Percentiles rank a stretch among this genome's conserved stretches.
Evolutionary conservation across 2,113 vertebrate genomes (phyloP).

Genomic region (Chloropsis cyanopogon): DNA sequence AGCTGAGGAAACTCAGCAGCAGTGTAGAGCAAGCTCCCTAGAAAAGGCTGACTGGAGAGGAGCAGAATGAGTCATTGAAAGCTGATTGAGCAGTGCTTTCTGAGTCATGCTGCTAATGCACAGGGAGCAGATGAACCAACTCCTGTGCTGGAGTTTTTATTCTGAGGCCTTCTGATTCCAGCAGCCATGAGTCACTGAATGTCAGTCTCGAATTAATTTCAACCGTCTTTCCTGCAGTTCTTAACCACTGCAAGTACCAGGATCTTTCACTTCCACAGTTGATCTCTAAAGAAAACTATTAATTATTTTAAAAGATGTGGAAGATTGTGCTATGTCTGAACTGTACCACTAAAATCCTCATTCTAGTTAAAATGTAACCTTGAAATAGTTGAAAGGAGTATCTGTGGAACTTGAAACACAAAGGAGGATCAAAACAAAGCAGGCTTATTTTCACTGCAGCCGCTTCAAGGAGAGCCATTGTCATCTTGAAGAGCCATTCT

Average conservation of each 20-base stretch:
- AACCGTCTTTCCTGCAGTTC: neutral
- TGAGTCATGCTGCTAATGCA: slow-evolving; percentile 10
- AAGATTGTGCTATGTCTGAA: neutral
- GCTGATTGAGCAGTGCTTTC: slow-evolving; percentile 47
- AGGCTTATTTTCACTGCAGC: slow-evolving; percentile 3
- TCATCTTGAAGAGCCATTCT: slow-evolving; percentile 42
- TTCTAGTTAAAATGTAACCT: neutral
- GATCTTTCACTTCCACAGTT: neutral
- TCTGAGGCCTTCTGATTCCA: neutral
- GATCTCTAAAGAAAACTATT: neutral
- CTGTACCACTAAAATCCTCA: neutral
- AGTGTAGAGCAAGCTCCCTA: neutral
- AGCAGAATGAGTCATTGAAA: slow-evolving; percentile 30
- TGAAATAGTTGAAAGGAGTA: neutral
- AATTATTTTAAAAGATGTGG: neutral
- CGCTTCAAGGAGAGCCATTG: neutral
- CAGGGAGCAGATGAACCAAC: neutral
- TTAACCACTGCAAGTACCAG: neutral
- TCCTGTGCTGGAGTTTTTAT: slow-evolving; percentile 2
- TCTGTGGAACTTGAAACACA: neutral
- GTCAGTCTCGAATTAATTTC: neutral
- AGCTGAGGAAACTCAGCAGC: neutral
- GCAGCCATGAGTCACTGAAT: slow-evolving; percentile 32
- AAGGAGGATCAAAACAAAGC: slow-evolving; percentile 38
- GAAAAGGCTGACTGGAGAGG: neutral